Conservation (phyloP, 92 coral and sea anemone genomes). For the Porites cylindrica region DNA sequence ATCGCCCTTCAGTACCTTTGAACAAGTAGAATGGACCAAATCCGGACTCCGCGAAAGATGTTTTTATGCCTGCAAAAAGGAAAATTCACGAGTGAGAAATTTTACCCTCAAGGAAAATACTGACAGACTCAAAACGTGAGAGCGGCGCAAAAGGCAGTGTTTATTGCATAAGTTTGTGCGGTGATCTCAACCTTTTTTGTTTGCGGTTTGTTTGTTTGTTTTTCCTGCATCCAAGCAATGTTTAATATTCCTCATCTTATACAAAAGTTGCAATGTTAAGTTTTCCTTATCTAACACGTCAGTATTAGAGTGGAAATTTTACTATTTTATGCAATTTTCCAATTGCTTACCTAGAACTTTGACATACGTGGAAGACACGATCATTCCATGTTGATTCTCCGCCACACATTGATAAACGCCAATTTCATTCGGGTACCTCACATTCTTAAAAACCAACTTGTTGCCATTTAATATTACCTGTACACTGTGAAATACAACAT, state of each 20-base stretch:
- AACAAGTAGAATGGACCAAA: conserved; percentile 91
- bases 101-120: not conserved
- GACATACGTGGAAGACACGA: conserved; percentile 67
- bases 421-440: conserved; percentile 18
- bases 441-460: conserved; percentile 37
- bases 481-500: conserved; percentile 8
- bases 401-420: conserved; percentile 88
- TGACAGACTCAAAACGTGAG: no score
- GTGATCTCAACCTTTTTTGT: no score
- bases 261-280: no score
- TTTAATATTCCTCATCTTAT: no score
- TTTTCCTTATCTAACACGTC: no score
- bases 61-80: conserved; percentile 56
- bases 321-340: not conserved
- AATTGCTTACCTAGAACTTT: conserved; percentile 63
- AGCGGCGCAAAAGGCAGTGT: no score
- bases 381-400: conserved; percentile 76
- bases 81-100: not conserved
- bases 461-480: conserved; percentile 9
- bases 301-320: not conserved
- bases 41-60: conserved; percentile 46
- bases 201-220: no score
- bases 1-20: conserved; percentile 52
- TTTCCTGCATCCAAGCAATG: no score
- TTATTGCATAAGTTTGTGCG: no score